Evolutionary conservation across 2,113 vertebrate species (phyloP).

Genomic region (Odobenus rosmarus): DNA sequence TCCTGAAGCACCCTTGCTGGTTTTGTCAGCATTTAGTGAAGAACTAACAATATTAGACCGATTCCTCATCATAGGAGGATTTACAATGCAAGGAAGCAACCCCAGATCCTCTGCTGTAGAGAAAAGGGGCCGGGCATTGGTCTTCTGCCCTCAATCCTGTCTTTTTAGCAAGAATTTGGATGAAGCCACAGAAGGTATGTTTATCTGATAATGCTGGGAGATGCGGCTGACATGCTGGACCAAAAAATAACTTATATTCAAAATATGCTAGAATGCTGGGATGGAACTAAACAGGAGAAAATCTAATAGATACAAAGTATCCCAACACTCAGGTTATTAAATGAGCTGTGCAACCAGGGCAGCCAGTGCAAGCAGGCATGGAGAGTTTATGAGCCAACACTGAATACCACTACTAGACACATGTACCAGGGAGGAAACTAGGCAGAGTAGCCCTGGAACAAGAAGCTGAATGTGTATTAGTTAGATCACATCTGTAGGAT

Average conservation of each 20-base stretch:
- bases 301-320: neutral
- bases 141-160: neutral
- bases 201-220: neutral
- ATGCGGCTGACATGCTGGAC: neutral
- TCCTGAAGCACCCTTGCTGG: neutral
- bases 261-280: neutral
- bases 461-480: neutral
- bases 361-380: neutral
- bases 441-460: neutral
- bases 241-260: conserved; percentile 7
- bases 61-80: neutral
- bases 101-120: neutral
- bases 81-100: neutral
- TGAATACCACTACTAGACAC: neutral
- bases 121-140: neutral
- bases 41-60: neutral
- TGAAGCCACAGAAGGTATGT: neutral
- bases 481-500: neutral
- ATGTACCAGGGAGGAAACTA: neutral
- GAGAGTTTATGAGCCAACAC: neutral
- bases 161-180: conserved; percentile 26
- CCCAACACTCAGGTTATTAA: neutral
- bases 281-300: neutral
- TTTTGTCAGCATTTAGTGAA: neutral
- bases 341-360: neutral